Evolutionary conservation across 30 jellyfish, hydroid and myxozoan genomes (phyloP), one percentile per base, ranked within the genome.

Genomic region (Hydractinia symbiolongicarpus): DNA sequence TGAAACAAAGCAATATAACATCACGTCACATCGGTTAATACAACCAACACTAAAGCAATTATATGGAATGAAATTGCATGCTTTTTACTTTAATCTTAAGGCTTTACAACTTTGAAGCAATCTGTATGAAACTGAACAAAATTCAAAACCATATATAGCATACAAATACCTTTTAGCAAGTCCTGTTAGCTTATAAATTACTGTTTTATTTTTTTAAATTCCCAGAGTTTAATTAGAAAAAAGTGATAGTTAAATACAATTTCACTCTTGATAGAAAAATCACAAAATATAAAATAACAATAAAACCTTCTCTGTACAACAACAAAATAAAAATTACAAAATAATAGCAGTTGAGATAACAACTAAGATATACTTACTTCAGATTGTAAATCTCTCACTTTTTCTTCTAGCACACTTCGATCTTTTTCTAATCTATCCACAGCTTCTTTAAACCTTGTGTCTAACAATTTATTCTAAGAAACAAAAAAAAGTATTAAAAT

Each of bases 371-470:
- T 82, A 15, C 73, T 60, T 30, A 88, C 96, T 83, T 88, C 93
- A 5, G 90, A 77, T 57, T 89, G 96, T 6, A 89, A 82, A 62
- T 79, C 96, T 66, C 89, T 17, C 30, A 91, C 55, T 56, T 79
- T 91, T 79, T 88, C 96, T 66, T 86, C 98, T 9, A 85, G 72
- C 9, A 74, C 81, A 10, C 82, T 83, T 60, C 87, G 50, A 55
- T 91, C 98, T 17, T 77, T 89, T 54, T 91, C 98, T 4, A 73
- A 66, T 20, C 87, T 73, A 15, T 86, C 88, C 15, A 67, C 81
- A 0, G 89, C 72, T 72, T 91, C 96, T 73, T 86, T 86, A n/a
- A 91, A 83, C 68, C 96, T 90, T 5, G 95, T 76, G 51, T 91
- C 98, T 5, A 91, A 83, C 7, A 80, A 84, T 76, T 86, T 91